These are phyloP conservation scores for Deroptyus accipitrinus DNA, from an alignment of 2,113 vertebrate genomes.

Conservation along the genomic window DNA sequence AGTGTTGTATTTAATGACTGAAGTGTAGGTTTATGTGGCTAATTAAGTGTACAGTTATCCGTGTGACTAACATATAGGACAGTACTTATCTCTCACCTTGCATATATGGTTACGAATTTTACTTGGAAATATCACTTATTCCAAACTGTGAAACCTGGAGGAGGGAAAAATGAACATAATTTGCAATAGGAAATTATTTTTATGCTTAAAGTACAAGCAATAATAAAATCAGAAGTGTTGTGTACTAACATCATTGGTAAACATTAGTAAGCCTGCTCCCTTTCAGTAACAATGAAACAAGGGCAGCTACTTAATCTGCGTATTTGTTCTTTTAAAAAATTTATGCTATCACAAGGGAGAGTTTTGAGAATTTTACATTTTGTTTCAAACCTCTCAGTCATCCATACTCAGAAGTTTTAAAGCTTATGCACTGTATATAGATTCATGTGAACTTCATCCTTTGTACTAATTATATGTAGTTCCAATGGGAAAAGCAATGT, in stretches of 20 bases:
- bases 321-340: neutral
- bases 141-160: neutral
- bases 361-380: neutral
- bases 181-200: neutral
- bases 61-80: neutral
- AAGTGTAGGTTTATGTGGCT: neutral
- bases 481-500: neutral
- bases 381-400: neutral
- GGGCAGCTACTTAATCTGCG: neutral
- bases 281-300: neutral
- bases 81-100: neutral
- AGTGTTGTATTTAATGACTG: neutral
- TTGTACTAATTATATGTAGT: neutral
- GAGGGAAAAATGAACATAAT: neutral
- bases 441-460: neutral
- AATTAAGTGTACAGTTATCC: neutral
- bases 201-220: neutral
- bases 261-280: neutral
- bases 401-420: neutral
- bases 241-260: neutral
- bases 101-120: neutral
- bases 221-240: neutral
- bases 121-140: neutral
- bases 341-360: neutral
- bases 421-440: neutral